Evolutionary conservation across 2,888 invertebrate species (phyloP).

Genomic region (Tenthredo mesomela): DNA sequence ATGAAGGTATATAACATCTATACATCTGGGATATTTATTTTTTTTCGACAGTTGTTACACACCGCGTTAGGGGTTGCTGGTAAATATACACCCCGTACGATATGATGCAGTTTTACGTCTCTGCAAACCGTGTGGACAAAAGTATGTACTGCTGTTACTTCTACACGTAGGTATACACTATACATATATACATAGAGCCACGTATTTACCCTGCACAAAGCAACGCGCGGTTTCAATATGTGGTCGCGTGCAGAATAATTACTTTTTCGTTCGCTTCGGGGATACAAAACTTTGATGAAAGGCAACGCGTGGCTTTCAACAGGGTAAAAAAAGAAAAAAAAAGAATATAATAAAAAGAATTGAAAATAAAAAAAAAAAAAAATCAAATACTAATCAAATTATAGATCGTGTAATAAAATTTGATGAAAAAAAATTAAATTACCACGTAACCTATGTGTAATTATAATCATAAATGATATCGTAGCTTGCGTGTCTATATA

Average conservation of each 20-base stretch:
- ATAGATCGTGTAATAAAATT: not conserved
- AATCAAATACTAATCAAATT: not conserved
- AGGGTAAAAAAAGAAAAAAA: not conserved
- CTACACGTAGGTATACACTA: not conserved
- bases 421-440: not conserved
- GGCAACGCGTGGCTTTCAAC: slow-evolving; percentile 13
- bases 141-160: not conserved
- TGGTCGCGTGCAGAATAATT: slow-evolving; percentile 68
- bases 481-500: not conserved
- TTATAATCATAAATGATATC: not conserved
- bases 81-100: slow-evolving; percentile 32
- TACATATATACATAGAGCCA: not conserved
- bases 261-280: slow-evolving; percentile 64
- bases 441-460: not conserved
- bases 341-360: not conserved
- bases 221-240: slow-evolving; percentile 26
- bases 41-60: slow-evolving; percentile 36
- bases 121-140: slow-evolving; percentile 2
- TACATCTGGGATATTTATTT: not conserved
- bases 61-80: not conserved
- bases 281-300: not conserved
- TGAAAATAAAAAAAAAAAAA: not conserved
- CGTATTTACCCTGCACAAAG: slow-evolving; percentile 42
- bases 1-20: not conserved
- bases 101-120: slow-evolving; percentile 41